Percentiles rank a stretch among this genome's conserved stretches.
Evolutionary conservation across 2,797 vertebrate genomes (phyloP).

Genomic region (Oophaga sylvatica): DNA sequence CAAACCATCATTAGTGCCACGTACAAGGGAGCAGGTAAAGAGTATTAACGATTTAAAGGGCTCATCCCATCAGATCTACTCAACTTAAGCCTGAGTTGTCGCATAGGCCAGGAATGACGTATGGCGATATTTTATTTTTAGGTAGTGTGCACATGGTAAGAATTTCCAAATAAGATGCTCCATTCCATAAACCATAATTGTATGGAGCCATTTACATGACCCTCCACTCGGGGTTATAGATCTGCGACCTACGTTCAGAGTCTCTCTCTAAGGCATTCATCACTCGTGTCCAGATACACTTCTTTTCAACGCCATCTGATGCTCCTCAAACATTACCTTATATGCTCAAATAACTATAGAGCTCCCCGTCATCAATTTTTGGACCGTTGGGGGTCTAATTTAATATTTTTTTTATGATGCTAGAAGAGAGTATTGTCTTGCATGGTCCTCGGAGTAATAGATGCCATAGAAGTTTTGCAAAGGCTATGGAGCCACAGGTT

Average conservation of each 20-base stretch:
- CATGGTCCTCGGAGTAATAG: not conserved
- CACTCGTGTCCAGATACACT: no score
- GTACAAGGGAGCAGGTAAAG: not conserved
- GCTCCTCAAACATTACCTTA: no score
- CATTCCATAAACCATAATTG: not conserved
- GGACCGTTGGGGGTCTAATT: not conserved
- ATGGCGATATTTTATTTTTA: no score
- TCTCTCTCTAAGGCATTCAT: no score
- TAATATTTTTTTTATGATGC: not conserved
- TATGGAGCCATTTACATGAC: no score
- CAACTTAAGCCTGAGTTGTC: not conserved
- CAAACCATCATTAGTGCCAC: not conserved
- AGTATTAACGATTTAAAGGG: not conserved
- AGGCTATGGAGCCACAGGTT: no score
- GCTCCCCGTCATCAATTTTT: not conserved
- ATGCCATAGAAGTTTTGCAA: no score
- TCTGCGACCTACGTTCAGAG: no score
- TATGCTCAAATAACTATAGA: no score
- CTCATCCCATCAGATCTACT: not conserved
- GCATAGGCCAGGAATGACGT: no score
- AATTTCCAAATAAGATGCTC: not conserved
- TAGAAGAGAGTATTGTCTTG: not conserved
- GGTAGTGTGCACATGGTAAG: not conserved
- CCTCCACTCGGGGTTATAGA: no score
- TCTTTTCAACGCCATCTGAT: no score